phyloP scores from a whole-genome alignment of 2,888 invertebrate genomes.

The Patella caerulea region DNA sequence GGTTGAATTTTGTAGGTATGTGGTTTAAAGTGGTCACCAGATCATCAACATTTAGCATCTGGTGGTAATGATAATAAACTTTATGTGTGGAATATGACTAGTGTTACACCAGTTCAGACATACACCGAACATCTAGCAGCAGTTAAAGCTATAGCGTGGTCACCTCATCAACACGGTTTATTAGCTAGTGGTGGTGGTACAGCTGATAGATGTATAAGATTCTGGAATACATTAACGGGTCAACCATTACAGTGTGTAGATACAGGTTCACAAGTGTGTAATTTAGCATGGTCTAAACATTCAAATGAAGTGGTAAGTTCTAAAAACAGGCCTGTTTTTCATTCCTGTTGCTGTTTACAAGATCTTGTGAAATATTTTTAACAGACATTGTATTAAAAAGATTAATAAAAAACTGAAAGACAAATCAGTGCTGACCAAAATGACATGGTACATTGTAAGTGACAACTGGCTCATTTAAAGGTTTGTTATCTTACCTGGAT shows the following conservation, averaged over 20 bases:
- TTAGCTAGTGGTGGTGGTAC: constrained; percentile 99
- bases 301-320: constrained; percentile 89
- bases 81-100: constrained; percentile 87
- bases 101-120: constrained; percentile 85
- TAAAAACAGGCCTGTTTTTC: too few relatives aligned
- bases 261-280: constrained; percentile 98
- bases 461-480: too few relatives aligned
- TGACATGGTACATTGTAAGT: too few relatives aligned
- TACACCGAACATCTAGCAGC: constrained; percentile 96
- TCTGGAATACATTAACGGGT: constrained; percentile 98
- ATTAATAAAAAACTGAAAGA: too few relatives aligned
- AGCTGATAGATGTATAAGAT: constrained; percentile 94
- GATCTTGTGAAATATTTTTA: too few relatives aligned
- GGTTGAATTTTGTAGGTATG: constrained; percentile 76
- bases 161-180: constrained; percentile 97
- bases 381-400: too few relatives aligned
- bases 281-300: constrained; percentile 98
- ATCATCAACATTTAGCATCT: constrained; percentile 95
- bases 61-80: constrained; percentile 98
- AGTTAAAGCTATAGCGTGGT: constrained; percentile 98
- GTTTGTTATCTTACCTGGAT: too few relatives aligned
- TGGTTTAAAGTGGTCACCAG: constrained; percentile 98
- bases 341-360: too few relatives aligned
- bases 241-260: constrained; percentile 99
- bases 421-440: too few relatives aligned